A percentile compares a stretch with the other conserved stretches of the same genome.
Evolutionary conservation across 2,797 vertebrate species (phyloP).

Genomic region (Pangasius sanitwongsei): DNA sequence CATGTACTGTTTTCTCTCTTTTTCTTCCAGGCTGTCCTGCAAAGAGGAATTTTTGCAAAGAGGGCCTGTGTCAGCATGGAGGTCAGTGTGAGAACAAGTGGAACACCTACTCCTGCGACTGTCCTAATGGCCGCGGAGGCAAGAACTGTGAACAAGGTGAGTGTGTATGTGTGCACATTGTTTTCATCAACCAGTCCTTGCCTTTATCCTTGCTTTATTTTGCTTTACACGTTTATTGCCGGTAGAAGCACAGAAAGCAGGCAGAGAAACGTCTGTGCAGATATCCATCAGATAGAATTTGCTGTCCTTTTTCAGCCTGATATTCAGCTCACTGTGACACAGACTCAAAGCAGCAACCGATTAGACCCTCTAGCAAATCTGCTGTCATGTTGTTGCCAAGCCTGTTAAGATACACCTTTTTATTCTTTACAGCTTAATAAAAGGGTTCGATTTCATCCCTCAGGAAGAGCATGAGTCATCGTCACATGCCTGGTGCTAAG

Average conservation of each 20-base stretch:
- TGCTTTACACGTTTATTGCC: slow-evolving; percentile 43
- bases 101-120: slow-evolving; percentile 88
- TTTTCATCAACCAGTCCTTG: background rate
- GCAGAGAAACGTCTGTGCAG: slow-evolving; percentile 46
- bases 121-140: slow-evolving; percentile 85
- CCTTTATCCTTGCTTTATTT: slow-evolving; percentile 29
- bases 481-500: slow-evolving; percentile 11
- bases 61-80: slow-evolving; percentile 84
- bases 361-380: slow-evolving; percentile 10
- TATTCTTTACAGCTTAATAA: slow-evolving; percentile 24
- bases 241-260: slow-evolving; percentile 49
- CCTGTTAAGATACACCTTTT: slow-evolving; percentile 20
- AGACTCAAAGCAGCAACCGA: background rate
- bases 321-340: slow-evolving; percentile 10
- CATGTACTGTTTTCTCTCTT: background rate
- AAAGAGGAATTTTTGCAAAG: slow-evolving; percentile 86
- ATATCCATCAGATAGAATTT: slow-evolving; percentile 32
- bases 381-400: slow-evolving; percentile 15
- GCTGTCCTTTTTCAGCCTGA: slow-evolving; percentile 28
- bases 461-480: slow-evolving; percentile 35
- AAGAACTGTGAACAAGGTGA: slow-evolving; percentile 96
- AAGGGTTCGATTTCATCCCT: slow-evolving; percentile 35
- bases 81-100: slow-evolving; percentile 89
- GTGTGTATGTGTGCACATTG: slow-evolving; percentile 1
- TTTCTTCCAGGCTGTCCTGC: slow-evolving; percentile 84